These are phyloP conservation scores for Squalus acanthias DNA, from an alignment of 2,797 vertebrate species.

Conservation along the genomic window DNA sequence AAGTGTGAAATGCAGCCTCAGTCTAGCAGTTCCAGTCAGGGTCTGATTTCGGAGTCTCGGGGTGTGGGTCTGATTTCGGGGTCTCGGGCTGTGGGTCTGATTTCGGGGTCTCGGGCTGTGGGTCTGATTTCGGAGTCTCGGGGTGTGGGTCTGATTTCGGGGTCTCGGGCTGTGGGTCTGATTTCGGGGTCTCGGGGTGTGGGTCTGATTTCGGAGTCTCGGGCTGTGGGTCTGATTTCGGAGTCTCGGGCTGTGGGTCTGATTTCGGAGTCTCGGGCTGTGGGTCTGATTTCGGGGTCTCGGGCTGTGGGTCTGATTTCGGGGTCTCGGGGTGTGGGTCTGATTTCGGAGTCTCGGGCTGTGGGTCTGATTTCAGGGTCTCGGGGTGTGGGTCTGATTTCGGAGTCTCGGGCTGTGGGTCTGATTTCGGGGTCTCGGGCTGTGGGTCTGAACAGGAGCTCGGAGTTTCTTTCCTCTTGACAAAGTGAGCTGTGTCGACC, in stretches of 20 bases:
- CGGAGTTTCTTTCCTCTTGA: not conserved
- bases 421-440: too few relatives aligned
- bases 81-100: not conserved
- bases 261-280: too few relatives aligned
- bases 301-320: too few relatives aligned
- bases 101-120: too few relatives aligned
- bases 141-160: not conserved
- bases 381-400: not conserved
- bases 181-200: too few relatives aligned
- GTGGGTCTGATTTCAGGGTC: too few relatives aligned
- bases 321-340: not conserved
- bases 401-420: not conserved
- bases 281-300: not conserved
- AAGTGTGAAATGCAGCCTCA: not conserved
- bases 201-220: too few relatives aligned
- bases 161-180: not conserved
- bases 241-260: not conserved
- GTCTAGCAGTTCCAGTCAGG: not conserved
- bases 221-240: too few relatives aligned
- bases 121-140: too few relatives aligned
- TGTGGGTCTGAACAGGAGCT: not conserved
- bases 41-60: not conserved
- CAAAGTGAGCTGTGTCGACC: not conserved
- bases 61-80: too few relatives aligned
- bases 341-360: too few relatives aligned